Evolutionary conservation across 2,888 invertebrate genomes (phyloP), one percentile per base, ranked within the genome.

Genomic region (Dione juno): DNA sequence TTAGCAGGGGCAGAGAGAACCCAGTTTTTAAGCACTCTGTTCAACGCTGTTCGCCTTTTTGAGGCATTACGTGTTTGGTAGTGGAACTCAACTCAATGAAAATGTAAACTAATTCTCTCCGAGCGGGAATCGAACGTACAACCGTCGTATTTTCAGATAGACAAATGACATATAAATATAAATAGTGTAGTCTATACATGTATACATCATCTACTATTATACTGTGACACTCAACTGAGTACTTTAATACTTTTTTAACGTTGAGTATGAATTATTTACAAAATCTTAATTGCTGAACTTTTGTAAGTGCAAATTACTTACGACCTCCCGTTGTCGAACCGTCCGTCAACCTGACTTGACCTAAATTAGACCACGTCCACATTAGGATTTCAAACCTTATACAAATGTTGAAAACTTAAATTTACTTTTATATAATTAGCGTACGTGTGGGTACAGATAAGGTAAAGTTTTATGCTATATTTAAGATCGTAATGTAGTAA

Each of bases 261-360:
- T 37, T 37, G 16, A 64, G 6, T 3, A 19, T 21, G 35, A 64
- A 64, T 50, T 48, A 64, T 37, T 40, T 37, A 19, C 37, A 35
- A 48, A 64, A 50, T 64, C 37, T 37, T 50, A 45, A 61, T 28
- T 28, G 45, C 28, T 16, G 37, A 48, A 40, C 40, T 50, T 64
- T 64, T 64, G n/a, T 35, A 50, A 19, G 37, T 50, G 50, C 50
- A 64, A 64, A 64, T 64, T 64, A 37, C 37, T 14, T 13, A 40
- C 40, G 37, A 64, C 64, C 50, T 50, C 11, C 37, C 10, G 37
- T 14, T 37, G 40, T 13, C n/a, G 50, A 50, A 50, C 37, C 28
- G 37, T 50, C 37, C 7, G 16, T 64, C 64, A 50, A 40, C 35
- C 48, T 37, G 48, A 64, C 64, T 52, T 64, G 64, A 64, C 64